Evolutionary conservation across 2,888 invertebrate genomes (phyloP).

Genomic region (Leistus spinibarbis): DNA sequence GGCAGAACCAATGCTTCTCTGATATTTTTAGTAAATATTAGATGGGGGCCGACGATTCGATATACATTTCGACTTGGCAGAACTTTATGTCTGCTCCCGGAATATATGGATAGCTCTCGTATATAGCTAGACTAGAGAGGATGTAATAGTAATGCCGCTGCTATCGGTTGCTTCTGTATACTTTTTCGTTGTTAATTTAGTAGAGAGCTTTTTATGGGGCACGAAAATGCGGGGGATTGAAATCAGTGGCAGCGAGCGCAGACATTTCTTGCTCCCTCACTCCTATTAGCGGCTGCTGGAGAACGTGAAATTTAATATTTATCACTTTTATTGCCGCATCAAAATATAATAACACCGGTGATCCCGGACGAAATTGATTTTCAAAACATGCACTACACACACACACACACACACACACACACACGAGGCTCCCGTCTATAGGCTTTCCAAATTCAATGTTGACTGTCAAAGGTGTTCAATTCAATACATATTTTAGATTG

Average conservation of each 20-base stretch:
- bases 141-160: conserved; percentile 22
- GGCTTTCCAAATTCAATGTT: not conserved
- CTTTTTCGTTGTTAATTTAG: conserved; percentile 28
- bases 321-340: not conserved
- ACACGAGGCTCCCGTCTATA: not conserved
- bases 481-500: not conserved
- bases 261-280: not conserved
- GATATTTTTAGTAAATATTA: conserved; percentile 22
- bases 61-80: conserved; percentile 28
- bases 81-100: conserved; percentile 21
- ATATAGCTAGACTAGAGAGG: too few species aligned
- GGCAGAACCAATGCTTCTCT: not conserved
- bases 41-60: conserved; percentile 26
- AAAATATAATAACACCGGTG: not conserved
- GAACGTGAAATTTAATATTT: not conserved
- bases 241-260: conserved; percentile 6
- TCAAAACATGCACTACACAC: not conserved
- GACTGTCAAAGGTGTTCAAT: not conserved
- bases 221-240: conserved; percentile 25
- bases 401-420: not conserved
- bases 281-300: not conserved
- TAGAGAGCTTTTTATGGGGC: conserved; percentile 32
- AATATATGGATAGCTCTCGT: too few species aligned
- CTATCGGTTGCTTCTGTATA: not conserved
- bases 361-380: not conserved